Conservation (phyloP, 2,888 invertebrate genomes). For the Conops quadrifasciatus region DNA sequence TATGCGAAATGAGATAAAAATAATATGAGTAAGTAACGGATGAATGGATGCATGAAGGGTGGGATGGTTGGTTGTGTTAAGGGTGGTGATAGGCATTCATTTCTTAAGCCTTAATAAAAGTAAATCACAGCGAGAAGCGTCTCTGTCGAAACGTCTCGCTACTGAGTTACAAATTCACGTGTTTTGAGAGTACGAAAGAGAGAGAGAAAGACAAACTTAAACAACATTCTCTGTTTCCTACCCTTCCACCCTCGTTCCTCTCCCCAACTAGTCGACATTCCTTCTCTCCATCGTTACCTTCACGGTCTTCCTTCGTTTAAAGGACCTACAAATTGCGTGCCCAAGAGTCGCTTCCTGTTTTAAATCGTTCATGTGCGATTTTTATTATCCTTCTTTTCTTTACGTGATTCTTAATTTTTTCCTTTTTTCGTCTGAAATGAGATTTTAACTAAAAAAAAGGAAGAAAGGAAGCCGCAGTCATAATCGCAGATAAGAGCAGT, state of each 20-base stretch:
- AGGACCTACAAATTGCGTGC: constrained; percentile 42
- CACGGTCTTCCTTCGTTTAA: background rate
- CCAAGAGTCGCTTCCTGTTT: constrained; percentile 60
- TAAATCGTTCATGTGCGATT: constrained; percentile 52
- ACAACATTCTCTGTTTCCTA: background rate
- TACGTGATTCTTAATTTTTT: constrained; percentile 31
- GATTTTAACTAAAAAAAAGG: constrained; percentile 38
- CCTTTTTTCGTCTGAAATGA: constrained; percentile 50
- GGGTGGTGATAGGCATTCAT: background rate
- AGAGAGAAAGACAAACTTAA: no score
- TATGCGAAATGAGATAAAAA: constrained; percentile 33
- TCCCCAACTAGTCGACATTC: background rate
- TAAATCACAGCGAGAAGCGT: constrained; percentile 20
- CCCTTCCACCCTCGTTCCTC: constrained; percentile 2
- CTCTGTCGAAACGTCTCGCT: no score
- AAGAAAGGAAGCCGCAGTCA: constrained; percentile 45
- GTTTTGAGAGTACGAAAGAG: no score
- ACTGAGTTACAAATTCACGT: no score
- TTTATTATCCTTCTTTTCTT: constrained; percentile 39
- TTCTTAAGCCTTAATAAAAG: constrained; percentile 29
- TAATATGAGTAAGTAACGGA: background rate
- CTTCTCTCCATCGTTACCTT: background rate
- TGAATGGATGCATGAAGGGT: background rate
- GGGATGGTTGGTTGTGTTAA: background rate
- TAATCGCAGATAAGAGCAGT: constrained; percentile 62